These are phyloP conservation scores for Drusus annulatus DNA, from an alignment of 1,140 invertebrate genomes.

Conservation along the genomic window DNA sequence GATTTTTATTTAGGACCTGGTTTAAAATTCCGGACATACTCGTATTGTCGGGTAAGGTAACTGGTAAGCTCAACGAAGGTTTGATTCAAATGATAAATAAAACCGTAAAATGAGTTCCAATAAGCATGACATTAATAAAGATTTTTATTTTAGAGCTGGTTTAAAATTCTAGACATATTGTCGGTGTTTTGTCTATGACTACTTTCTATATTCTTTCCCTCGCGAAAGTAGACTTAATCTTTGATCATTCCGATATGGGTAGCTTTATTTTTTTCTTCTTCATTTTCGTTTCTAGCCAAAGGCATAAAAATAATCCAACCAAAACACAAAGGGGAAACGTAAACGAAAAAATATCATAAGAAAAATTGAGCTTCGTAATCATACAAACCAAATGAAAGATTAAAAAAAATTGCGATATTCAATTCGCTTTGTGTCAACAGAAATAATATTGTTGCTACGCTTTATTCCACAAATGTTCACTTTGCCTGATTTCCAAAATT, in stretches of 20 bases:
- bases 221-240: slow-evolving; percentile 10
- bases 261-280: slow-evolving; percentile 18
- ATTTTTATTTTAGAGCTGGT: no score
- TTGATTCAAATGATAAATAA: no score
- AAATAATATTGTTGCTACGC: no score
- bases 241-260: slow-evolving; percentile 22
- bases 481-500: no score
- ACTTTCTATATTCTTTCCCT: background rate
- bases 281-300: slow-evolving; percentile 14
- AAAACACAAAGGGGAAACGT: slow-evolving; percentile 29
- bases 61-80: no score
- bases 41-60: no score
- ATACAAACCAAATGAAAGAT: slow-evolving; percentile 4
- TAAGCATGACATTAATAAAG: no score
- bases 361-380: slow-evolving; percentile 15
- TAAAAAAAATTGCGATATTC: slow-evolving; percentile 11
- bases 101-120: no score
- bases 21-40: no score
- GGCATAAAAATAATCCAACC: slow-evolving; percentile 30
- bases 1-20: no score
- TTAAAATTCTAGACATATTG: no score
- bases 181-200: background rate
- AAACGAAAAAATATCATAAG: slow-evolving; percentile 18
- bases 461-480: no score
- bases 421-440: background rate